Base-by-base conservation (phyloP, 2,797 vertebrate species). In the Rhinophrynus dorsalis region DNA sequence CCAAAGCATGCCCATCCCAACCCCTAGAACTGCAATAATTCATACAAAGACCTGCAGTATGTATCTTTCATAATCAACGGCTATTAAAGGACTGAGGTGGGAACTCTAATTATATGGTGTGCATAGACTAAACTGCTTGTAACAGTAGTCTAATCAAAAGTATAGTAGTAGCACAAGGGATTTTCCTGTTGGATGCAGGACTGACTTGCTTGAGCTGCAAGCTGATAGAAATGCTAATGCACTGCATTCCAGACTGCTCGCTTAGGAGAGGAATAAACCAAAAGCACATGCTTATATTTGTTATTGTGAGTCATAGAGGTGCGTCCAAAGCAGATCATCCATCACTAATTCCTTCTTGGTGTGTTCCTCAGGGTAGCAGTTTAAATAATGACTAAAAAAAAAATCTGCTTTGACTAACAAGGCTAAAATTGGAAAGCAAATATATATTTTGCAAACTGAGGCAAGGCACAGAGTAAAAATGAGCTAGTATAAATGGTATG, bases 391-490 rank as follows among this genome's bases (percentile, higher is more conserved):
- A 44, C n/a, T 50, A 27, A 51, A 63, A 12, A 21, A 63, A 40
- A 54, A 63, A 35, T 27, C 38, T 20, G 30, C 57, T 32, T 61
- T 37, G 21, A 21, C 27, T 62, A 55, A 40, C 48, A 66, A 52
- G 18, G 29, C 32, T 29, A 24, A 57, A 44, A 26, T 23, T 45
- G 20, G 23, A n/a, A 17, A 55, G 1, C 17, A 65, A 74, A 72
- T 12, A 51, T 58, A 32, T 66, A 20, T 26, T 15, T 58, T 67
- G 7, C 2, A 52, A 17, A 27, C 55, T 58, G 21, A 58, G 50
- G 44, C 5, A 0, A 44, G 18, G 11, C 38, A 68, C 79, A 69
- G 11, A 62, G 52, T 61, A 40, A 73, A 77, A 42, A 62, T 56
- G 52, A 65, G 65, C 60, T 29, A 13, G 35, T 42, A 29, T 51